phyloP scores from a whole-genome alignment of 1,140 invertebrate genomes.

The Bilobella aurantiaca region DNA sequence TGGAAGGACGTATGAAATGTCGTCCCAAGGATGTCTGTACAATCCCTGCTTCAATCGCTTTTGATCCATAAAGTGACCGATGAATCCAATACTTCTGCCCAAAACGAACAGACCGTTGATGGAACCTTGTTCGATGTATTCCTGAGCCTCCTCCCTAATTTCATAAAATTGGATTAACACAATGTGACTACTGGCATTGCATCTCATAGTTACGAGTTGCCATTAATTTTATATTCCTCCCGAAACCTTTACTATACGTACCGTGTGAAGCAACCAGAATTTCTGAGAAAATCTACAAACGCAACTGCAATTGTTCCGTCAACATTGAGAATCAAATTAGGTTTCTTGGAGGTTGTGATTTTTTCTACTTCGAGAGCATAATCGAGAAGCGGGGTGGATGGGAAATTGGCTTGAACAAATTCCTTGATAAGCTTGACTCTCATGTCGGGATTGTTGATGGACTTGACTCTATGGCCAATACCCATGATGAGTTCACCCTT shows the following conservation, averaged over 20 bases:
- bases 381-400: constrained; percentile 76
- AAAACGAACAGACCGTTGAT: constrained; percentile 98
- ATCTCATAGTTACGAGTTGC: too few species aligned
- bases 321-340: constrained; percentile 97
- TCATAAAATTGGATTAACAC: constrained; percentile 17
- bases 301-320: constrained; percentile 95
- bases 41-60: constrained; percentile 96
- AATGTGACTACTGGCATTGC: too few species aligned
- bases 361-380: constrained; percentile 98
- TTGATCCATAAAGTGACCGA: constrained; percentile 98
- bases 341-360: constrained; percentile 98
- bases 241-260: constrained; percentile 39
- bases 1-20: constrained; percentile 95
- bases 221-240: too few species aligned
- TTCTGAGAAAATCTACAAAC: constrained; percentile 91
- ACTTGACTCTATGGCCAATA: constrained; percentile 96
- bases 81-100: constrained; percentile 95
- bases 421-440: constrained; percentile 93
- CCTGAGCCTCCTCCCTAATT: constrained; percentile 86
- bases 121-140: constrained; percentile 94
- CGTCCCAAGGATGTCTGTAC: constrained; percentile 99
- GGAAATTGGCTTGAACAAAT: constrained; percentile 88
- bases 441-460: constrained; percentile 98
- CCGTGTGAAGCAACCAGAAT: constrained; percentile 85
- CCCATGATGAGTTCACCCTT: constrained; percentile 98